These are phyloP conservation scores for Mesaphorura yosii DNA, from an alignment of 1,140 invertebrate species.

Conservation along the genomic window DNA sequence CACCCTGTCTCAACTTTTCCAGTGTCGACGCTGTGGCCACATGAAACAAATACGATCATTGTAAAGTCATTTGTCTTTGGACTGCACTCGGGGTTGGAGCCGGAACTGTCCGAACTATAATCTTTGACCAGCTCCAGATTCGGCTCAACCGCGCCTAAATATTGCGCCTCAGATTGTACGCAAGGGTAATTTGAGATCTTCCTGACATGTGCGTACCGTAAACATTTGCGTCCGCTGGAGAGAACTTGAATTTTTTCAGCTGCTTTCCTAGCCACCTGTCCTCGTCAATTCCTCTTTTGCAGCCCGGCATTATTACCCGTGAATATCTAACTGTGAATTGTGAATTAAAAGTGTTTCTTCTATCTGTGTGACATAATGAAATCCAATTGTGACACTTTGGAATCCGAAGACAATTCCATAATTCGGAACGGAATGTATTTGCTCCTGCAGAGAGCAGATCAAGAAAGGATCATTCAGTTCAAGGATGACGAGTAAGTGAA, in stretches of 20 bases:
- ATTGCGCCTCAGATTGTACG: not conserved
- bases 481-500: conserved; percentile 20
- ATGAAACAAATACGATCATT: conserved; percentile 3
- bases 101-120: not conserved
- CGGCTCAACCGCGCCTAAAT: not conserved
- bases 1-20: conserved; percentile 11
- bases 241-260: conserved; percentile 22
- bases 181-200: too few species aligned
- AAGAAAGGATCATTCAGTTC: conserved; percentile 21
- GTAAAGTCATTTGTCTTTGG: not conserved
- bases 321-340: not conserved
- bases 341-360: not conserved
- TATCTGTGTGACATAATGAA: not conserved
- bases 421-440: conserved; percentile 18
- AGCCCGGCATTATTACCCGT: conserved; percentile 19
- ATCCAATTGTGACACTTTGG: not conserved
- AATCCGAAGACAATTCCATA: not conserved
- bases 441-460: conserved; percentile 15
- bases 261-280: conserved; percentile 24
- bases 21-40: conserved; percentile 15
- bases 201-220: conserved; percentile 23
- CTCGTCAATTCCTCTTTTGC: conserved; percentile 21
- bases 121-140: not conserved
- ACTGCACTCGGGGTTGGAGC: not conserved
- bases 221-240: conserved; percentile 4